Percentiles rank a stretch among this genome's conserved stretches.
phyloP scores from a whole-genome alignment of 2,797 vertebrate genomes.

The Neosilurus hyrtlii region DNA sequence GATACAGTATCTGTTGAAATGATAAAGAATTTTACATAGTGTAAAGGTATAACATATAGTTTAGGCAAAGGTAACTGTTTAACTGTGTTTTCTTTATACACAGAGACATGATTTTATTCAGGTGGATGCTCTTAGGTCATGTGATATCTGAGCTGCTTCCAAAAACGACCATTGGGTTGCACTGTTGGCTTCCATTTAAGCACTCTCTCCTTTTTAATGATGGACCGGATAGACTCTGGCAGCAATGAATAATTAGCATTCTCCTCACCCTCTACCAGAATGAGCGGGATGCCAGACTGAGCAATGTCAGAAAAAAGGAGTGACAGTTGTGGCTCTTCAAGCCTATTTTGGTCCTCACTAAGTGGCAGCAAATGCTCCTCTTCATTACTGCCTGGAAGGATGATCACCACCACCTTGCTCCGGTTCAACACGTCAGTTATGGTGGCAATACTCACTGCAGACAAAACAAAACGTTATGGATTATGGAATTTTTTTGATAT shows the following conservation, averaged over 20 bases:
- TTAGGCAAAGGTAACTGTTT: background rate
- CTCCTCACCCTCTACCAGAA: constrained; percentile 76
- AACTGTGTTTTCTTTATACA: background rate
- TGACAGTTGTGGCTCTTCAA: constrained; percentile 67
- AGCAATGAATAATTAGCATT: constrained; percentile 73
- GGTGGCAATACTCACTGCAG: constrained; percentile 29
- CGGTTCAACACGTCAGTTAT: constrained; percentile 36
- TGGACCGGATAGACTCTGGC: constrained; percentile 75
- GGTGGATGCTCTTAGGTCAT: constrained; percentile 66
- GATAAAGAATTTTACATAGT: background rate
- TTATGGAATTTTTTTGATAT: background rate
- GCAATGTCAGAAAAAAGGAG: constrained; percentile 73
- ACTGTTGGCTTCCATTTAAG: constrained; percentile 70
- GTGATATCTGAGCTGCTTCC: constrained; percentile 76
- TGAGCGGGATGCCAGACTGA: constrained; percentile 70
- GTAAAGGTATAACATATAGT: background rate
- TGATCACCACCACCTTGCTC: constrained; percentile 45
- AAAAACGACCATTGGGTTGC: constrained; percentile 71
- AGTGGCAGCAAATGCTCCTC: constrained; percentile 14
- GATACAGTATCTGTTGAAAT: background rate
- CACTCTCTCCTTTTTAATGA: constrained; percentile 70
- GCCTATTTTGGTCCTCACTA: constrained; percentile 37
- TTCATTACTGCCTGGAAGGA: constrained; percentile 29
- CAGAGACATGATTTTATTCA: background rate
- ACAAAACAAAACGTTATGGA: constrained; percentile 1